Evolutionary conservation across 2,113 vertebrate genomes (phyloP).

Genomic region (Pardalotus punctatus): DNA sequence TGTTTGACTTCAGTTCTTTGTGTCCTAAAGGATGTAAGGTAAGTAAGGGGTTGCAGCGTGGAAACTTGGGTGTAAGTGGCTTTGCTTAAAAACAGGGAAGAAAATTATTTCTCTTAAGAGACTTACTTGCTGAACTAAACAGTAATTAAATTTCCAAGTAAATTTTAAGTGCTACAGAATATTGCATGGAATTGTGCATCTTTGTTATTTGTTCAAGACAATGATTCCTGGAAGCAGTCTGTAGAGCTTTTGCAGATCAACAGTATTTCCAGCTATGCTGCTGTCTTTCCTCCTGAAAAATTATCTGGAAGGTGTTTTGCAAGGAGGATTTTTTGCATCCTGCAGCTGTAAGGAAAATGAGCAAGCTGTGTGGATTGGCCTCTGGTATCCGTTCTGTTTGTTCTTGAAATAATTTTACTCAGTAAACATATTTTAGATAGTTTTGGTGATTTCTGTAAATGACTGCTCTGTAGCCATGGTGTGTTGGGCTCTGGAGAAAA

Average conservation of each 20-base stretch:
- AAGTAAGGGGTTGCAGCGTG: accelerated
- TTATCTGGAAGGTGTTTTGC: neutral
- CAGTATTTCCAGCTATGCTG: neutral
- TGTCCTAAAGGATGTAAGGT: neutral
- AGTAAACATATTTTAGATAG: neutral
- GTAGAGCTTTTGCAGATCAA: neutral
- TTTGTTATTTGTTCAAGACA: neutral
- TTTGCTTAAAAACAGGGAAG: neutral
- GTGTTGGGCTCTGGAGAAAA: neutral
- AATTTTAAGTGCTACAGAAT: neutral
- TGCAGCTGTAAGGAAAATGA: neutral
- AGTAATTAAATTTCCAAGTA: neutral
- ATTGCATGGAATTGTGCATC: neutral
- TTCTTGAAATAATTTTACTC: neutral
- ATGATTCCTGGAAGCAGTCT: neutral
- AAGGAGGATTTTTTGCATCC: neutral
- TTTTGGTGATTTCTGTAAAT: neutral
- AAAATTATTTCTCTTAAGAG: neutral
- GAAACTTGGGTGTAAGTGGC: neutral
- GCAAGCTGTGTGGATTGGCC: neutral
- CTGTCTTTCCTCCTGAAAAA: neutral
- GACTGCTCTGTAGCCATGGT: neutral
- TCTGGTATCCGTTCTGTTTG: neutral
- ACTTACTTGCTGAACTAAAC: neutral
- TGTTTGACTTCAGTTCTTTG: neutral